A percentile compares a stretch with the other conserved stretches of the same genome.
Conservation (phyloP, 2,797 vertebrate species). For the Sebastiscus albofasciatus region DNA sequence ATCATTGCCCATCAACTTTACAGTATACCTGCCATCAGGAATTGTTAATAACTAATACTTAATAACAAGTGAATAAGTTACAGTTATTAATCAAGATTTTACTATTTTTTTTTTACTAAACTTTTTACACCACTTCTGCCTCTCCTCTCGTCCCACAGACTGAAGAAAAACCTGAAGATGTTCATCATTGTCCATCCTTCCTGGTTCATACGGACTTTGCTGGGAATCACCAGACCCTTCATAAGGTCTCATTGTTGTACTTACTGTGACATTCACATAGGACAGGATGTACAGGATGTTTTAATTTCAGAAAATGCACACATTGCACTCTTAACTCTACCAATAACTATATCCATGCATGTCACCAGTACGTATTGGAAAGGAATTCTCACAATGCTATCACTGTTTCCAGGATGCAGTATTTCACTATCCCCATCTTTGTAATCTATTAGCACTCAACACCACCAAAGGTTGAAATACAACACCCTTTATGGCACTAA, state of each 20-base stretch:
- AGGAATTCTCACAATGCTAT: not conserved
- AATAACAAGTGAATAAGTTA: not conserved
- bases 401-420: not conserved
- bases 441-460: not conserved
- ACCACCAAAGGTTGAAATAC: not conserved
- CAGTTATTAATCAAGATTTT: not conserved
- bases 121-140: not conserved
- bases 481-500: not conserved
- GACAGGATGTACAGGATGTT: not conserved
- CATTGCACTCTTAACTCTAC: not conserved
- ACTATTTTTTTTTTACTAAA: not conserved
- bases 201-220: slow-evolving; percentile 94
- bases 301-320: not conserved
- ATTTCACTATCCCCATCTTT: not conserved
- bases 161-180: slow-evolving; percentile 94
- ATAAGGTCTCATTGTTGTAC: slow-evolving; percentile 83
- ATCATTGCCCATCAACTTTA: not conserved
- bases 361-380: not conserved
- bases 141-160: slow-evolving; percentile 70
- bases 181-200: slow-evolving; percentile 96
- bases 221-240: slow-evolving; percentile 93
- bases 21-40: not conserved
- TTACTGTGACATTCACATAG: not conserved
- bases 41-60: not conserved
- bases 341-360: not conserved